Evolutionary conservation across 2,113 vertebrate species (phyloP).

Genomic region (Melanotaenia duboulayi): DNA sequence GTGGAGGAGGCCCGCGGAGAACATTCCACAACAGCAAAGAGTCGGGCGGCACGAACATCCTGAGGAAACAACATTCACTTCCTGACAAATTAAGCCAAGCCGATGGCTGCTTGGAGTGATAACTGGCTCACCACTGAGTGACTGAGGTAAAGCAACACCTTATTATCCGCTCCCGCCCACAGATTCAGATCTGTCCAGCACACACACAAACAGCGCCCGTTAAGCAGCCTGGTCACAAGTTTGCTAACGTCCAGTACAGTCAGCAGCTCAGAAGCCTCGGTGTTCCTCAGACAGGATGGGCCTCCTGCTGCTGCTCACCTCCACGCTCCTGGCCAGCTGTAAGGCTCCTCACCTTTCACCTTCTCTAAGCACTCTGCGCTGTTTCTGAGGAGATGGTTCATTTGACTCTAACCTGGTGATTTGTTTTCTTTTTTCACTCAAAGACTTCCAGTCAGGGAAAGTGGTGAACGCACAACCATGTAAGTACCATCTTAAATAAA

Average conservation of each 20-base stretch:
- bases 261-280: slow-evolving; percentile 34
- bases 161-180: slow-evolving; percentile 32
- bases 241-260: slow-evolving; percentile 22
- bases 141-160: slow-evolving; percentile 52
- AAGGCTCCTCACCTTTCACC: slow-evolving; percentile 46
- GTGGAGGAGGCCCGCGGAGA: slow-evolving; percentile 52
- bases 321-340: slow-evolving; percentile 72
- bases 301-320: slow-evolving; percentile 54
- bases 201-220: not conserved
- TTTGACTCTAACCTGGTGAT: slow-evolving; percentile 53
- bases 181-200: not conserved
- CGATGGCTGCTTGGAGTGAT: slow-evolving; percentile 54
- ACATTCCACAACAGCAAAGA: slow-evolving; percentile 77
- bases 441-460: slow-evolving; percentile 40
- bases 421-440: slow-evolving; percentile 32
- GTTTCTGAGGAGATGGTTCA: not conserved
- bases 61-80: slow-evolving; percentile 85
- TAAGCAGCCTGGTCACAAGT: slow-evolving; percentile 1
- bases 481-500: slow-evolving; percentile 53
- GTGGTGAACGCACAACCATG: slow-evolving; percentile 40
- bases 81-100: slow-evolving; percentile 77
- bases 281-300: slow-evolving; percentile 64
- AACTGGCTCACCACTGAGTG: slow-evolving; percentile 49
- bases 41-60: slow-evolving; percentile 75
- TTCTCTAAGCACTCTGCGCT: not conserved